These are phyloP conservation scores for Sandelia bainsii DNA, from an alignment of 2,797 vertebrate species.

Conservation along the genomic window DNA sequence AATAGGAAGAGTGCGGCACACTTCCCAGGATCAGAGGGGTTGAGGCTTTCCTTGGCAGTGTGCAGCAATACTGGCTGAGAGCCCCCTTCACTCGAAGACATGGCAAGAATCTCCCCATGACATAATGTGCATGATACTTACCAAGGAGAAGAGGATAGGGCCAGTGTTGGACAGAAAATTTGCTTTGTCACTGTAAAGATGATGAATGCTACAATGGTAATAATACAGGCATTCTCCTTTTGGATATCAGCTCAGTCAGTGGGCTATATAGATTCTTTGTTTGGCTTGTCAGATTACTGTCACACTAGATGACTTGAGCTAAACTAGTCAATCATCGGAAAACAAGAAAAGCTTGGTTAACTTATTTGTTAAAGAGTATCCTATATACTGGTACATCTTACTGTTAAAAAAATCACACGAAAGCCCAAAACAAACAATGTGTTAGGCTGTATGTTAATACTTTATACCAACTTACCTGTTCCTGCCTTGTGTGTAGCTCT, in stretches of 20 bases:
- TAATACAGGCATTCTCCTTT: constrained; percentile 29
- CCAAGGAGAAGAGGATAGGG: constrained; percentile 42
- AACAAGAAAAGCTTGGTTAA: neutral
- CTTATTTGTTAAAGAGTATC: neutral
- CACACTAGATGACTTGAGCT: neutral
- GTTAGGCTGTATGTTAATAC: neutral
- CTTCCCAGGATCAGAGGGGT: constrained; percentile 56
- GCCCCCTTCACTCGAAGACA: constrained; percentile 55
- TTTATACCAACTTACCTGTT: no score
- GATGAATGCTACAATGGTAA: constrained; percentile 49
- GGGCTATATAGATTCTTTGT: neutral
- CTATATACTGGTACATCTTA: neutral
- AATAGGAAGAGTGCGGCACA: constrained; percentile 54
- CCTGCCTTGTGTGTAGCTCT: neutral
- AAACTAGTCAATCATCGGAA: neutral
- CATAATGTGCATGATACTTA: constrained; percentile 35
- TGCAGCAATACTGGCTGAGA: constrained; percentile 49
- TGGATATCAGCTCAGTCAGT: constrained; percentile 16
- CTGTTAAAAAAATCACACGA: neutral
- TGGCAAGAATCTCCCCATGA: constrained; percentile 64
- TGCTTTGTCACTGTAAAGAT: constrained; percentile 57
- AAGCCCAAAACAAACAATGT: neutral
- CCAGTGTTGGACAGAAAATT: constrained; percentile 25
- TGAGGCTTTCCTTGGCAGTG: constrained; percentile 66
- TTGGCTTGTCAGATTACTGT: constrained; percentile 6